phyloP scores from a whole-genome alignment of 2,888 invertebrate genomes.

The Blastobasis lacticolella region DNA sequence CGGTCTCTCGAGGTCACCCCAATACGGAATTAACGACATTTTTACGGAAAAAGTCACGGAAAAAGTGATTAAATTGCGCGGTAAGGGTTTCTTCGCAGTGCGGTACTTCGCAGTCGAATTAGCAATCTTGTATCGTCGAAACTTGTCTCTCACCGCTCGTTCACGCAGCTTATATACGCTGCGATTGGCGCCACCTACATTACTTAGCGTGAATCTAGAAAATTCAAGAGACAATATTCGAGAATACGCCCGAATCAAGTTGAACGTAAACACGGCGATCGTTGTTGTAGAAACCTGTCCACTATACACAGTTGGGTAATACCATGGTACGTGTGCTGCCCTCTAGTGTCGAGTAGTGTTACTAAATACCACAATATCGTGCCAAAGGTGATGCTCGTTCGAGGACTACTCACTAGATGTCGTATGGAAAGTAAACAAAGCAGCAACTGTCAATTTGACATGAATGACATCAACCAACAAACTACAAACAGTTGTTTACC shows the following conservation, averaged over 20 bases:
- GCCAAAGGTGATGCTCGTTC: no score
- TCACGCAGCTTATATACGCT: slow-evolving; percentile 26
- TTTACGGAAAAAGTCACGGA: slow-evolving; percentile 11
- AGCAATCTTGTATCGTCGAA: slow-evolving; percentile 8
- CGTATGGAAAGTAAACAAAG: no score
- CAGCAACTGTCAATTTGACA: no score
- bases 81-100: no score
- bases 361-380: slow-evolving; percentile 1
- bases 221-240: slow-evolving; percentile 9
- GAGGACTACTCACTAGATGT: no score
- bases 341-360: slow-evolving; percentile 34
- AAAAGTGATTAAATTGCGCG: slow-evolving; percentile 3
- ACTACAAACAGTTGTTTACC: no score
- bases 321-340: slow-evolving; percentile 15
- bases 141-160: slow-evolving; percentile 10
- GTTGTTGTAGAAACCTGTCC: slow-evolving; percentile 9
- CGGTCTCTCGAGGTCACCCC: slow-evolving; percentile 45
- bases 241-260: slow-evolving; percentile 9
- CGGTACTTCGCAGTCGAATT: slow-evolving; percentile 1
- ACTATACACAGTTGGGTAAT: slow-evolving; percentile 1
- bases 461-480: no score
- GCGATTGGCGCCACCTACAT: slow-evolving; percentile 31
- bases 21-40: slow-evolving; percentile 50
- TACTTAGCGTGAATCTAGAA: slow-evolving; percentile 25
- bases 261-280: neutral